phyloP scores from a whole-genome alignment of 2,888 invertebrate species.

The Tanypteryx hageni region DNA sequence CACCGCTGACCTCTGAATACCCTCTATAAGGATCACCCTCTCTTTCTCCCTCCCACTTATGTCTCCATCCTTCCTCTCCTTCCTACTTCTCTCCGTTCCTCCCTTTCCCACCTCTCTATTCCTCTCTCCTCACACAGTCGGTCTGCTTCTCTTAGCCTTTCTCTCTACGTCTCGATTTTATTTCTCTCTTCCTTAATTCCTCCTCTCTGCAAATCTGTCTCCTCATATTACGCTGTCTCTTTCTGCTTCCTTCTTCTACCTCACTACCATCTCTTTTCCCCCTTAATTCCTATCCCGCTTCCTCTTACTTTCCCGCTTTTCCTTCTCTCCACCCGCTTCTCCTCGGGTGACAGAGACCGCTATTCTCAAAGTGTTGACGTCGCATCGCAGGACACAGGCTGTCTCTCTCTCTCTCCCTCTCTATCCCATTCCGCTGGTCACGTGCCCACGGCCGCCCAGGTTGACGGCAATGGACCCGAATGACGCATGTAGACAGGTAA shows the following conservation, averaged over 20 bases:
- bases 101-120: too few species aligned
- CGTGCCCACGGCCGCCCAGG: background rate
- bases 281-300: background rate
- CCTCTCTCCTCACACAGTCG: too few species aligned
- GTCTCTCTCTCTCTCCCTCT: background rate
- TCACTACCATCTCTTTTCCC: too few species aligned
- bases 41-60: background rate
- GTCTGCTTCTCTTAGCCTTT: too few species aligned
- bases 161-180: too few species aligned
- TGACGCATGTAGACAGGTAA: background rate
- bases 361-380: constrained; percentile 1
- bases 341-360: background rate
- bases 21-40: background rate
- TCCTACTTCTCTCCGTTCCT: background rate
- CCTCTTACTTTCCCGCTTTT: background rate
- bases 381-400: background rate
- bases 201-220: too few species aligned
- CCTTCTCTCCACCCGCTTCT: background rate
- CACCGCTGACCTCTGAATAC: background rate
- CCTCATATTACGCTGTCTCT: too few species aligned
- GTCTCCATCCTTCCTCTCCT: background rate
- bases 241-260: too few species aligned
- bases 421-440: background rate
- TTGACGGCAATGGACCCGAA: constrained; percentile 21
- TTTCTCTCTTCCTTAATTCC: too few species aligned